A percentile compares a stretch with the other conserved stretches of the same genome.
Conservation (phyloP, 2,113 vertebrate species). For the Strix aluco region DNA sequence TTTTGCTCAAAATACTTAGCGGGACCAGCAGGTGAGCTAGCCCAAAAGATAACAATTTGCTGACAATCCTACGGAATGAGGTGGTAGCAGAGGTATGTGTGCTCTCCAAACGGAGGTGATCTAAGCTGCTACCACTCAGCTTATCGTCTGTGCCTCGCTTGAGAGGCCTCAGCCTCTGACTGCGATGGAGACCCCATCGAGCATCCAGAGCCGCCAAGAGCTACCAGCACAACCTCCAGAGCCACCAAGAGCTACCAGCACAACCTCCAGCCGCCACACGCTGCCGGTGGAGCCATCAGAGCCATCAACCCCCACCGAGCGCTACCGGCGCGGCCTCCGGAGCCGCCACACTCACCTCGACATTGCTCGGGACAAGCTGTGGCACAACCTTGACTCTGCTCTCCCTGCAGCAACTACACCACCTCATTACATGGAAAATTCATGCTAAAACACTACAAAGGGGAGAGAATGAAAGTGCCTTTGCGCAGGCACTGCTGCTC, state of each 20-base stretch:
- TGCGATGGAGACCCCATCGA: fast-evolving
- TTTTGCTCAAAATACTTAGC: background rate
- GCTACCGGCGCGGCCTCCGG: background rate
- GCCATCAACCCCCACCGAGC: no score
- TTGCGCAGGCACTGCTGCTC: background rate
- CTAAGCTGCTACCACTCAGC: background rate
- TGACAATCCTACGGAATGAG: background rate
- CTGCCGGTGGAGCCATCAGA: no score
- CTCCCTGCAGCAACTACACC: background rate
- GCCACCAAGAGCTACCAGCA: no score
- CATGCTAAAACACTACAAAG: no score
- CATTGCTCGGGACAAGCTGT: fast-evolving
- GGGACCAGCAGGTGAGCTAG: background rate
- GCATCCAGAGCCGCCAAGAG: background rate
- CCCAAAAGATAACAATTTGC: background rate
- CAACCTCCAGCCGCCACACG: no score
- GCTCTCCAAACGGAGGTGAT: background rate
- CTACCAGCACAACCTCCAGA: no score
- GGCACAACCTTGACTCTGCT: background rate
- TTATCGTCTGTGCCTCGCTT: background rate
- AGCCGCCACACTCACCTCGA: fast-evolving
- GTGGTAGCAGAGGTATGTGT: background rate
- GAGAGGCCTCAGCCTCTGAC: background rate
- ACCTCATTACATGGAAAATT: background rate
- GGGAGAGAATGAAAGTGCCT: background rate